Conservation (phyloP, 2,797 vertebrate species). For the Spatula clypeata region DNA sequence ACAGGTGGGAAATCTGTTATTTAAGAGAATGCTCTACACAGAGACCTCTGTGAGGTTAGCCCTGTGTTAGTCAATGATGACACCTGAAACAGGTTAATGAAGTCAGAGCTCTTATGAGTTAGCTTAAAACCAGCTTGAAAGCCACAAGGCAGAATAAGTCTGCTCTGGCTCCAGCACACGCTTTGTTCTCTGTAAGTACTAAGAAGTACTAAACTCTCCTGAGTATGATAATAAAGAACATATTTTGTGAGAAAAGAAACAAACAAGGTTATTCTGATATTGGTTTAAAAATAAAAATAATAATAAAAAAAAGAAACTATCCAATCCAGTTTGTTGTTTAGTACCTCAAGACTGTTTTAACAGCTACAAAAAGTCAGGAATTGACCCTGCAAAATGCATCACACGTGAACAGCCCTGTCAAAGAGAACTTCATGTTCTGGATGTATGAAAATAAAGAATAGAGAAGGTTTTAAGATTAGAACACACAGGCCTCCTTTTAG, state of each 20-base stretch:
- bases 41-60: neutral
- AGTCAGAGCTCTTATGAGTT: neutral
- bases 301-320: neutral
- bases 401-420: neutral
- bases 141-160: neutral
- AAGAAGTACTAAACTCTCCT: neutral
- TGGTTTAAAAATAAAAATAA: neutral
- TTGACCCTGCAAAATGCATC: neutral
- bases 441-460: neutral
- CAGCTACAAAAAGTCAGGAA: neutral
- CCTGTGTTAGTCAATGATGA: rapidly evolving
- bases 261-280: neutral
- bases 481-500: neutral
- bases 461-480: neutral
- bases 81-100: neutral
- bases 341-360: neutral
- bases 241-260: neutral
- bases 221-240: neutral
- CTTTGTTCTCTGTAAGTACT: neutral
- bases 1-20: neutral
- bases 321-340: neutral
- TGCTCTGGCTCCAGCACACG: neutral
- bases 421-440: neutral
- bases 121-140: neutral
- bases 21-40: neutral